phyloP scores from a whole-genome alignment of 1,140 invertebrate genomes.

The Hycleus cichorii region DNA sequence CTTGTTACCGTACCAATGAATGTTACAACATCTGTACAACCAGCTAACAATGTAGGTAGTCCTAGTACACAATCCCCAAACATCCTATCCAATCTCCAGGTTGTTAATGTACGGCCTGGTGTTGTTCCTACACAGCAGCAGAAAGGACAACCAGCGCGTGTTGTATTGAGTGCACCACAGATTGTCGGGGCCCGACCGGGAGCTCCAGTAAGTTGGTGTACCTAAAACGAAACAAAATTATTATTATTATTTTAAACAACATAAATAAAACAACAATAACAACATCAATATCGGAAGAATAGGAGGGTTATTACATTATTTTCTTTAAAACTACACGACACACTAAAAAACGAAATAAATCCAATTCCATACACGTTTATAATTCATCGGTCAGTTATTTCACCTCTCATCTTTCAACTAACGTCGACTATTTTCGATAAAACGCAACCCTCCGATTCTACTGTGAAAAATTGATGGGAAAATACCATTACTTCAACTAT shows the following conservation, averaged over 20 bases:
- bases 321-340: too few species aligned
- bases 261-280: too few species aligned
- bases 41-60: conserved; percentile 41
- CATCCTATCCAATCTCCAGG: conserved; percentile 67
- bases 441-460: conserved; percentile 10
- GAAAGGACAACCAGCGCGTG: conserved; percentile 64
- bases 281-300: too few species aligned
- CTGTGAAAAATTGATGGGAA: not conserved
- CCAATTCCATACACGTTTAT: too few species aligned
- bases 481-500: too few species aligned
- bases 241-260: too few species aligned
- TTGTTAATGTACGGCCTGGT: conserved; percentile 72
- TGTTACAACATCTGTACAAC: conserved; percentile 44
- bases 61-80: conserved; percentile 44
- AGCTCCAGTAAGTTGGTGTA: conserved; percentile 59
- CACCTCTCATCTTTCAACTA: too few species aligned
- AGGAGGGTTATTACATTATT: too few species aligned
- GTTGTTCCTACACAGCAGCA: conserved; percentile 55
- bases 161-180: conserved; percentile 71
- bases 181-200: conserved; percentile 73
- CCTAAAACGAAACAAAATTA: not conserved
- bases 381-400: too few species aligned
- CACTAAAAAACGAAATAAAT: too few species aligned
- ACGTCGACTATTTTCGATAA: too few species aligned
- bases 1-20: conserved; percentile 64